phyloP scores from a whole-genome alignment of 2,888 invertebrate species.

The Agelastica alni region DNA sequence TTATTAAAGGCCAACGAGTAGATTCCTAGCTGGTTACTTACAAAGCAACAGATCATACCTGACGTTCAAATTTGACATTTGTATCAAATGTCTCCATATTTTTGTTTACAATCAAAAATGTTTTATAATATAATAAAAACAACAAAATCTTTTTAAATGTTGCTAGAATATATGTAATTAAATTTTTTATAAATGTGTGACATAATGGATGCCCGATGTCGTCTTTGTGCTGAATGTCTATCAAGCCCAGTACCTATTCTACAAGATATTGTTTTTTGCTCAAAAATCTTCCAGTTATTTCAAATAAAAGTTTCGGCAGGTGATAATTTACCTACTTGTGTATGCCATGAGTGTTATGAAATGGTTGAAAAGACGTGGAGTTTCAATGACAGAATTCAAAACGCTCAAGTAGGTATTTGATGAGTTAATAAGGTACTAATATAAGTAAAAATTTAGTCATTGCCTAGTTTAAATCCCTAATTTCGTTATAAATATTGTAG shows the following conservation, averaged over 20 bases:
- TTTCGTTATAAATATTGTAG: slow-evolving; percentile 1
- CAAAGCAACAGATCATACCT: too few species aligned
- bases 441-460: too few species aligned
- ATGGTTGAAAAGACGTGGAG: slow-evolving; percentile 53
- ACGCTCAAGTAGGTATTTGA: slow-evolving; percentile 45
- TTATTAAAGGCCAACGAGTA: too few species aligned
- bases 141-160: too few species aligned
- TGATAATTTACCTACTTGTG: slow-evolving; percentile 50
- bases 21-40: too few species aligned
- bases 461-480: too few species aligned
- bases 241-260: slow-evolving; percentile 46
- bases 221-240: slow-evolving; percentile 53
- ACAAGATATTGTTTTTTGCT: slow-evolving; percentile 47
- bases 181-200: slow-evolving; percentile 18
- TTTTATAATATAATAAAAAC: background rate
- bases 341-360: slow-evolving; percentile 52
- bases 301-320: slow-evolving; percentile 49
- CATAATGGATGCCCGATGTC: slow-evolving; percentile 51
- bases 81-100: background rate
- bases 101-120: slow-evolving; percentile 13
- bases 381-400: slow-evolving; percentile 52
- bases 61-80: slow-evolving; percentile 2
- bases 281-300: slow-evolving; percentile 52
- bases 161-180: background rate
- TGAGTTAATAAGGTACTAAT: too few species aligned